Base-by-base conservation (phyloP, 2,797 vertebrate genomes). In the Helicolenus hilgendorfi region DNA sequence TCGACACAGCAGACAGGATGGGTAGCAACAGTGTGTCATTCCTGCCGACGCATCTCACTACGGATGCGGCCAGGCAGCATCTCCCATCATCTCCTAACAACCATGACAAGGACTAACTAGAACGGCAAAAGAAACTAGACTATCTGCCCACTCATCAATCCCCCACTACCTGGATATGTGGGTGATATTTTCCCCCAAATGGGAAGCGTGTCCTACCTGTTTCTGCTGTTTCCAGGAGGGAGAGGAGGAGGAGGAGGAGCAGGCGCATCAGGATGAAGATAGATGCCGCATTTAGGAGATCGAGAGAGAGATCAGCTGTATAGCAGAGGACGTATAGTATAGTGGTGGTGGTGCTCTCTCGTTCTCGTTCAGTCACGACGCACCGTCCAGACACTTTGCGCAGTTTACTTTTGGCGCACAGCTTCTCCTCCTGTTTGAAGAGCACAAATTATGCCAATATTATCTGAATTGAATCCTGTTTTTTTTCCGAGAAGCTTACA, bases 201-300 rank as follows among this genome's bases (percentile, higher is more conserved):
- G 27, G 56, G 82, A 74, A 70, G 77, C 55, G 60, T 78, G 81
- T 93, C 94, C 70, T 95, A 95, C 94, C 96, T 93, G 92, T 81
- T 64, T 79, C 69, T 89, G 85, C 72, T 55, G 83, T n/a, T n/a
- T 91, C 81, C 85, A 56, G 85, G 33, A 70, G 88, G 69, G 31
- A 29, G 88, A 79, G 11, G 86, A 77, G 65, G 62, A 90, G 68
- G 88, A 80, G 38, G 73, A 76, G 29, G 84, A 73, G 84, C 68
- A 83, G 87, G 87, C 67, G 86, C 88, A 84, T 88, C 84, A 81
- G 64, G 84, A 81, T 78, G 83, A 88, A 90, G 91, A 90, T 10
- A 63, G 74, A 69, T 79, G 82, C 87, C 45, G 86, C 88, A 85
- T 81, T 82, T 77, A n/a, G 81, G 49, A 33, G 79, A 86, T 75